These are phyloP conservation scores for Limosa lapponica DNA, from an alignment of 2,797 vertebrate genomes.

Conservation along the genomic window DNA sequence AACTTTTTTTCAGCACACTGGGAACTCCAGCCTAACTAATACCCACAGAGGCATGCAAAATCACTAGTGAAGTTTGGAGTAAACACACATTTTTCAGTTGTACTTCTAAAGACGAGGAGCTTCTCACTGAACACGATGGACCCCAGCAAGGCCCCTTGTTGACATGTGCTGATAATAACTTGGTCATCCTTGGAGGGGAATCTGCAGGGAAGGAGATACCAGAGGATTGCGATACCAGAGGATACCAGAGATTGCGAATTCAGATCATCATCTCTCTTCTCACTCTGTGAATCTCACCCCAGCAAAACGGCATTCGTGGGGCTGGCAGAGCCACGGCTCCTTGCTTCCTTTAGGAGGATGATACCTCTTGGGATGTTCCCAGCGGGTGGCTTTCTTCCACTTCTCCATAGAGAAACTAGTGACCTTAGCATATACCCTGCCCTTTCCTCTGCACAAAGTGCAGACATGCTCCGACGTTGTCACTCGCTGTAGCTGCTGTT, in stretches of 20 bases:
- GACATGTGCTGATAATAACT: background rate
- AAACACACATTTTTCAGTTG: background rate
- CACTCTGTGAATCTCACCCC: rapidly evolving
- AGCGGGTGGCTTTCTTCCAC: background rate
- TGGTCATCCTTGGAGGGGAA: background rate
- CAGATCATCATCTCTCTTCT: rapidly evolving
- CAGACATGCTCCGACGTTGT: rapidly evolving
- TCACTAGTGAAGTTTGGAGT: background rate
- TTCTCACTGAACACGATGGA: background rate
- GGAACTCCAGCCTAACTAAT: background rate
- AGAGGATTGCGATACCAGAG: background rate
- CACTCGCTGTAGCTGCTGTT: rapidly evolving
- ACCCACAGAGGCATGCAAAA: background rate
- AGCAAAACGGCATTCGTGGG: background rate
- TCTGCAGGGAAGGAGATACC: background rate
- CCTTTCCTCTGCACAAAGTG: background rate
- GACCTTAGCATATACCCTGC: rapidly evolving
- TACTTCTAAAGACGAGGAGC: background rate
- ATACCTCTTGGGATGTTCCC: background rate
- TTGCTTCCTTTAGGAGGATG: background rate
- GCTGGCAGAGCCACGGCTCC: background rate
- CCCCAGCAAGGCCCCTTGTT: background rate
- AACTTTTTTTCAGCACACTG: background rate
- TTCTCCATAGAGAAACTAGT: background rate
- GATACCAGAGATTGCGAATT: background rate